These are phyloP conservation scores for Capitulum mitella DNA, from an alignment of 2,888 invertebrate genomes.

Conservation along the genomic window DNA sequence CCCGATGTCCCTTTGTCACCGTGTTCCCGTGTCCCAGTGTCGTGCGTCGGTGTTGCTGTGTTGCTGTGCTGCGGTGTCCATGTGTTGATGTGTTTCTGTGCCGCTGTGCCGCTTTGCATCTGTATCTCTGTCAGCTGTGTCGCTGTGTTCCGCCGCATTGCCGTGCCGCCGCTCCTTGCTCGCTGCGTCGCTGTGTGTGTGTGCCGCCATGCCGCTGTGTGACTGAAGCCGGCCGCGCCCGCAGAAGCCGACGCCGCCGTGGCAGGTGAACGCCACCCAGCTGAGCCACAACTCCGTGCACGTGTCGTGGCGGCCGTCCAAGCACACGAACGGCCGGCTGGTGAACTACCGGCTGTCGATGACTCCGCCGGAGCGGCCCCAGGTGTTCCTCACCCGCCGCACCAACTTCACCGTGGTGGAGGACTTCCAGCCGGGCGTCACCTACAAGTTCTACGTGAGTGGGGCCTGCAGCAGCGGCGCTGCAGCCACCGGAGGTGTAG, in stretches of 20 bases:
- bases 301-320: constrained; percentile 62
- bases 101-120: too few species aligned
- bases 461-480: not conserved
- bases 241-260: constrained; percentile 61
- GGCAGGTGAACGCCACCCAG: constrained; percentile 57
- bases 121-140: too few species aligned
- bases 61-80: too few species aligned
- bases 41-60: too few species aligned
- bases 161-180: too few species aligned
- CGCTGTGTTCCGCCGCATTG: too few species aligned
- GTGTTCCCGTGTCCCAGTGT: too few species aligned
- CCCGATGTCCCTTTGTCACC: too few species aligned
- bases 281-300: constrained; percentile 54
- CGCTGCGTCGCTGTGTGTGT: too few species aligned
- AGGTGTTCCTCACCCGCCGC: constrained; percentile 51
- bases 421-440: constrained; percentile 51
- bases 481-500: not conserved
- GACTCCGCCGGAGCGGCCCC: constrained; percentile 51
- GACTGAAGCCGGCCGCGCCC: too few species aligned
- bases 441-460: constrained; percentile 64
- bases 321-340: constrained; percentile 56
- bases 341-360: constrained; percentile 53
- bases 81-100: too few species aligned
- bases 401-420: constrained; percentile 46
- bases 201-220: too few species aligned